Conservation (phyloP, 2,113 vertebrate genomes). For the Phalacrocorax carbo region DNA sequence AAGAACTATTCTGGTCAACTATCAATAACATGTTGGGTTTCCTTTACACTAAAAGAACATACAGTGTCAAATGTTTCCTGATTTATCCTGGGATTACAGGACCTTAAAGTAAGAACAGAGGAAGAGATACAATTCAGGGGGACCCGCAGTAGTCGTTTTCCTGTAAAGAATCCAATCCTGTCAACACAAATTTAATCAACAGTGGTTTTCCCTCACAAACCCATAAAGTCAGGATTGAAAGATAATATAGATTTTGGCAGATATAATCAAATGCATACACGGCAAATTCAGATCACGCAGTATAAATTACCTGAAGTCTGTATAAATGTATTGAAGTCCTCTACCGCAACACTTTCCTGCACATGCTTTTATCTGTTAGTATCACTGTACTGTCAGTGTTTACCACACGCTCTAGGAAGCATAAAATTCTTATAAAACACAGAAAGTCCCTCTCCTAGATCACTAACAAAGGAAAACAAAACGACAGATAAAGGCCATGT, state of each 20-base stretch:
- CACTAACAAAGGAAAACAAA: background rate
- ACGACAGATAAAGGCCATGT: background rate
- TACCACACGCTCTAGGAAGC: background rate
- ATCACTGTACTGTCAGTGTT: background rate
- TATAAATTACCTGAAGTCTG: background rate
- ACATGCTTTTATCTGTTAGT: background rate
- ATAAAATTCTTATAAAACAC: background rate
- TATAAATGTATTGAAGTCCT: background rate
- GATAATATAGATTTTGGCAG: background rate
- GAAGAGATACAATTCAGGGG: background rate
- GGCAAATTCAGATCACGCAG: background rate
- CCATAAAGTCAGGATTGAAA: background rate
- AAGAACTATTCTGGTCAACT: background rate
- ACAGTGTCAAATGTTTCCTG: background rate
- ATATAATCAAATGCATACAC: background rate
- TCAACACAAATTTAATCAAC: background rate
- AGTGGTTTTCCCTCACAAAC: background rate
- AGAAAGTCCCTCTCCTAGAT: background rate
- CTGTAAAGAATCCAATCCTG: background rate
- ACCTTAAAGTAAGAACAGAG: background rate
- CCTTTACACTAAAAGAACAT: background rate
- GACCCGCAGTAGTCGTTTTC: background rate
- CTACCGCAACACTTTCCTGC: background rate
- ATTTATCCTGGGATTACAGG: background rate
- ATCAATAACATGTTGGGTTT: background rate